phyloP scores from a whole-genome alignment of 2,113 vertebrate species.

The Urocynchramus pylzowi region DNA sequence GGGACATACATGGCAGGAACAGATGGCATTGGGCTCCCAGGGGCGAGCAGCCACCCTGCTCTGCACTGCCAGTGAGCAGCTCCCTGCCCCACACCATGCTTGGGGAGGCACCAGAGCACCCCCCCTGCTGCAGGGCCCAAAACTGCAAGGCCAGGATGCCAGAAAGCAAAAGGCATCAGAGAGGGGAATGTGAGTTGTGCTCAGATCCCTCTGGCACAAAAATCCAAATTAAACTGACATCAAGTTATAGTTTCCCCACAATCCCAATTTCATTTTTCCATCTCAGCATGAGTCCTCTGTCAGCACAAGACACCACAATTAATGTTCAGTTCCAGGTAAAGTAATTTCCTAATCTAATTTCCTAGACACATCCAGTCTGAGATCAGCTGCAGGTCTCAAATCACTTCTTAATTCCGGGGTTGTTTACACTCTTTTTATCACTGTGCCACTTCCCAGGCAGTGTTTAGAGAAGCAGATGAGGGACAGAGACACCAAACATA shows the following conservation, averaged over 20 bases:
- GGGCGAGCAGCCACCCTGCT: too few species aligned
- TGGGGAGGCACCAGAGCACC: neutral
- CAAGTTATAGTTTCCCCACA: neutral
- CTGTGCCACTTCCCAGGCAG: neutral
- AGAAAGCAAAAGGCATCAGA: neutral
- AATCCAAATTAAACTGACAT: neutral
- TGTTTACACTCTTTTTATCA: neutral
- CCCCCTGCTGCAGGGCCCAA: neutral
- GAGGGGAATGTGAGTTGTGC: neutral
- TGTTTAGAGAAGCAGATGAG: neutral
- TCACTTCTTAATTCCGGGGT: neutral
- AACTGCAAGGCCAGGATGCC: neutral
- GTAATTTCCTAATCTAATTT: neutral
- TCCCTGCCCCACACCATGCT: neutral
- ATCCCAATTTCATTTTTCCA: neutral
- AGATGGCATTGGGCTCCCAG: too few species aligned
- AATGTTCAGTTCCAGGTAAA: neutral
- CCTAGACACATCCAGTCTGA: neutral
- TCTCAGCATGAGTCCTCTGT: neutral
- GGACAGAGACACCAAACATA: neutral
- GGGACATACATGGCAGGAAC: rapidly evolving
- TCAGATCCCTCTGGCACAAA: neutral
- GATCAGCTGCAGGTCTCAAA: neutral
- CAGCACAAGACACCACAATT: neutral
- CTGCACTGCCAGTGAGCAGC: too few species aligned